phyloP scores from a whole-genome alignment of 2,888 invertebrate species.

The Thysanoteuthis rhombus region DNA sequence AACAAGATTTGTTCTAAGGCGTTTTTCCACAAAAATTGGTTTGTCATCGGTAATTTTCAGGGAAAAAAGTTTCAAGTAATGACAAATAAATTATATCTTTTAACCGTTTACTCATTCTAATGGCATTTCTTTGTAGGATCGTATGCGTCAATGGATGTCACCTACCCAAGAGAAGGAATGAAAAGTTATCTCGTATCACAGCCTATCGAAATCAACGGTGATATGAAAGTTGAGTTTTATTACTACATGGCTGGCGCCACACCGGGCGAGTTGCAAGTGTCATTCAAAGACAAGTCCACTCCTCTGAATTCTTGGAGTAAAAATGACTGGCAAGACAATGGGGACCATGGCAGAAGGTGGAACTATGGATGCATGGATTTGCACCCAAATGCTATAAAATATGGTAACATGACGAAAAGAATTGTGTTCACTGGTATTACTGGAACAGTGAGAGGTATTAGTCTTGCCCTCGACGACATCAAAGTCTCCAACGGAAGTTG shows the following conservation, averaged over 20 bases:
- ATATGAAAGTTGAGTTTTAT: neutral
- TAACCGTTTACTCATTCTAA: no score
- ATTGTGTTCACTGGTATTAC: neutral
- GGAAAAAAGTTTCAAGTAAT: no score
- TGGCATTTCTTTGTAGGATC: neutral
- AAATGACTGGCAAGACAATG: neutral
- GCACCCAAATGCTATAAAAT: neutral
- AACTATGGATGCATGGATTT: constrained; percentile 12
- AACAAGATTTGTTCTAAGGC: no score
- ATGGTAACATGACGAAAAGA: neutral
- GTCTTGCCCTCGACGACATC: neutral
- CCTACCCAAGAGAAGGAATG: neutral
- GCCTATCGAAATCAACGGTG: neutral
- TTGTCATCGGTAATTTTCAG: no score
- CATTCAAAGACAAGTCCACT: neutral
- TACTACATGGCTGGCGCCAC: neutral
- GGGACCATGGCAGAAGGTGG: neutral
- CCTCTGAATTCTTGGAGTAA: neutral
- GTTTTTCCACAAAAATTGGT: no score
- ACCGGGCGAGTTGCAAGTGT: neutral
- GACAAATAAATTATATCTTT: no score
- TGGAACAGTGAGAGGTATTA: neutral
- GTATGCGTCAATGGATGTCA: neutral
- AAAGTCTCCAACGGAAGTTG: neutral
- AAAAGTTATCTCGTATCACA: neutral